A percentile compares a stretch with the other conserved stretches of the same genome.
Evolutionary conservation across 1,140 invertebrate species (phyloP).

Genomic region (Drosophila fuyamai): DNA sequence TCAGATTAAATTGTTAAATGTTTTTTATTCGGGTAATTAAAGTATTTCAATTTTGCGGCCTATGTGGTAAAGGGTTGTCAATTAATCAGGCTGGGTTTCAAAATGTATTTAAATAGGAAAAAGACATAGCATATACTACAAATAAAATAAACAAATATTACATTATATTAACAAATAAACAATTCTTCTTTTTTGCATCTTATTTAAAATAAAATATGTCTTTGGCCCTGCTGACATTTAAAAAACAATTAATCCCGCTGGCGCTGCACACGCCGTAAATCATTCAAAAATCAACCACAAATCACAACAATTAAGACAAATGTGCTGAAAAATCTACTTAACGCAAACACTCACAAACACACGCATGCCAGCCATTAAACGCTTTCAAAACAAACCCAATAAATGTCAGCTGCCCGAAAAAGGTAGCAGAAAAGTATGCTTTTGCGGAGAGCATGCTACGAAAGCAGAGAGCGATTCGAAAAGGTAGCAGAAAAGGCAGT

Average conservation of each 20-base stretch:
- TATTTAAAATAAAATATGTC: conserved; percentile 15
- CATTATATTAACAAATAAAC: not conserved
- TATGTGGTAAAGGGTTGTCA: conserved; percentile 27
- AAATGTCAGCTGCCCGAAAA: conserved; percentile 67
- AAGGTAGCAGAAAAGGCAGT: not conserved
- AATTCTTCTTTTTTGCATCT: not conserved
- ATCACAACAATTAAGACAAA: conserved; percentile 84
- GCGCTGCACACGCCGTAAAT: conserved; percentile 60
- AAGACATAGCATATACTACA: not conserved
- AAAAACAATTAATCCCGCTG: conserved; percentile 66
- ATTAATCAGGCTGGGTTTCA: not conserved
- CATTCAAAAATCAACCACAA: conserved; percentile 82
- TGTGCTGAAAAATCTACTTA: conserved; percentile 84
- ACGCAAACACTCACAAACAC: conserved; percentile 53
- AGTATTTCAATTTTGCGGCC: conserved; percentile 75
- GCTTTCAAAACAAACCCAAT: conserved; percentile 81
- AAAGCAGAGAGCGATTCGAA: not conserved
- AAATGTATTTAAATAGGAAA: not conserved
- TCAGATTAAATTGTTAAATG: conserved; percentile 84
- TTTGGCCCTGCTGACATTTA: conserved; percentile 52
- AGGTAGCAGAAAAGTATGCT: conserved; percentile 44
- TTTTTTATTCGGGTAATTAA: conserved; percentile 84
- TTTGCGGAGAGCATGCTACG: not conserved
- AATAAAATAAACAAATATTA: not conserved
- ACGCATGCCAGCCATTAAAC: conserved; percentile 53